Percentiles rank a stretch among this genome's conserved stretches.
Evolutionary conservation across 2,888 invertebrate genomes (phyloP).

Genomic region (Dione vanillae): DNA sequence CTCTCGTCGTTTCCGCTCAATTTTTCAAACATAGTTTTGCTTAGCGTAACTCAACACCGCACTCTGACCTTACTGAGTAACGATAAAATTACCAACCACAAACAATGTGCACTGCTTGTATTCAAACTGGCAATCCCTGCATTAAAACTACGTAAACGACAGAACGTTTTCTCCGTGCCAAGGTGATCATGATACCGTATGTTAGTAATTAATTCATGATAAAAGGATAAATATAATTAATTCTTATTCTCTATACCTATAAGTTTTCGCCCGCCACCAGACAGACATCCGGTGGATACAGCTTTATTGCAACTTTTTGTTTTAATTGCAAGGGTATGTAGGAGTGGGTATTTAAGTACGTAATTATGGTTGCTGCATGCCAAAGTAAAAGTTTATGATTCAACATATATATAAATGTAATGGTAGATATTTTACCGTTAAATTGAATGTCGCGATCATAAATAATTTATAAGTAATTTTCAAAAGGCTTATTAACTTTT

Average conservation of each 20-base stretch:
- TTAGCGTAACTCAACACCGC: too few relatives aligned
- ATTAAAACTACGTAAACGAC: not conserved
- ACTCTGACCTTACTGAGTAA: too few relatives aligned
- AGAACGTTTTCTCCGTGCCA: conserved; percentile 11
- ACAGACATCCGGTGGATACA: conserved; percentile 21
- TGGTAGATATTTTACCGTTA: not conserved
- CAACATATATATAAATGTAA: not conserved
- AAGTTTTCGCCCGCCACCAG: conserved; percentile 21
- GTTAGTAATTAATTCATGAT: conserved; percentile 19
- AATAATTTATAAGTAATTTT: too few relatives aligned
- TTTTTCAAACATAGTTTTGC: too few relatives aligned
- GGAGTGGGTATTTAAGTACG: conserved; percentile 8
- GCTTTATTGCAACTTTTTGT: conserved; percentile 23
- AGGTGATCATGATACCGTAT: conserved; percentile 10
- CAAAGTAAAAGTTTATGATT: conserved; percentile 18
- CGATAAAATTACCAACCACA: too few relatives aligned
- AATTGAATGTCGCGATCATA: too few relatives aligned
- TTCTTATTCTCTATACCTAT: conserved; percentile 12
- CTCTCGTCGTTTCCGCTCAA: too few relatives aligned
- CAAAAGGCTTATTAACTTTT: too few relatives aligned
- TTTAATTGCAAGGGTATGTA: conserved; percentile 23
- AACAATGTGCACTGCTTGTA: not conserved
- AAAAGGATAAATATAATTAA: conserved; percentile 18
- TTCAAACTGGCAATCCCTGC: not conserved
- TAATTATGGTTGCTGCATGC: conserved; percentile 17